Base-by-base conservation (phyloP, 2,113 vertebrate species). In the Chrysochloris asiatica region DNA sequence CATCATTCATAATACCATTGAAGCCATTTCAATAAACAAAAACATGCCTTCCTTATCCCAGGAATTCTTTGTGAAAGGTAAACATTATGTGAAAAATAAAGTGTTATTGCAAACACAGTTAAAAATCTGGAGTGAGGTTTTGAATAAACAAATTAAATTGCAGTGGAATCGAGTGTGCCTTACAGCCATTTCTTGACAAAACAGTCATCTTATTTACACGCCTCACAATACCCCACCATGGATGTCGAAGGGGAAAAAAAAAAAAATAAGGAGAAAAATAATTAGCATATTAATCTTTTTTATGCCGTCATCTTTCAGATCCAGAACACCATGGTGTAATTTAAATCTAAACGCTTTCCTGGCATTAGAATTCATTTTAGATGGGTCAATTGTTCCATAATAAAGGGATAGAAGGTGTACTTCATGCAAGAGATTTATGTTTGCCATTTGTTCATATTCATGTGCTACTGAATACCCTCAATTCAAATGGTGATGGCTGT, bases 251-350 rank as follows among this genome's bases (percentile, higher is more conserved):
- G 67, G 26, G 26, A 7, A 22, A 56, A 56, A 56, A 97, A 98
- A 98, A 98, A 98, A 98, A 99, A 99, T 99, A 99, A 99, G 98
- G 98, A 98, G 98, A 98, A 98, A 98, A 99, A 99, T 99, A 99
- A 99, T 99, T 99, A 99, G 99, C 99, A 99, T 99, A 99, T 99
- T 99, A 99, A 99, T 99, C 99, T 99, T 99, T 99, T 99, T 99
- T 99, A 99, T 99, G 98, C 98, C 98, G 98, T 99, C 99, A 99
- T 99, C 98, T 99, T 99, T 99, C 99, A 99, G 99, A 98, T 99
- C 98, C 98, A 98, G 98, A 98, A 98, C 98, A 99, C 98, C 98
- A 98, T 97, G 98, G 99, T 99, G 99, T 99, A 99, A 99, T 99
- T 99, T 99, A 99, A 99, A 99, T 99, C 99, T 99, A 99, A 99